Conservation (phyloP, 2,888 invertebrate species). For the Thecophora atra region DNA sequence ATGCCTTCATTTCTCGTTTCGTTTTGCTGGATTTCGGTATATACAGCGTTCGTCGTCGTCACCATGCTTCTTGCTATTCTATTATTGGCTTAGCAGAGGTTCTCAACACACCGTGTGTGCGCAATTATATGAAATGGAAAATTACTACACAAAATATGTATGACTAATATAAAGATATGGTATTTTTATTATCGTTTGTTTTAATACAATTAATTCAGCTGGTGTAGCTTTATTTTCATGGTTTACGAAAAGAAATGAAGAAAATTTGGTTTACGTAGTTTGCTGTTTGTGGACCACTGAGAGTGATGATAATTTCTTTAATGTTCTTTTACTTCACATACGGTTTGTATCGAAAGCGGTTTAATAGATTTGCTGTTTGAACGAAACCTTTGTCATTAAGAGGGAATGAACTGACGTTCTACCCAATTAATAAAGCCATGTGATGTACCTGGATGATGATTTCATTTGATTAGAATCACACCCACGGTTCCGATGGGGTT, state of each 20-base stretch:
- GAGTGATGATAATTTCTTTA: not conserved
- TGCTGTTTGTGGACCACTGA: not conserved
- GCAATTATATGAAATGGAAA: too few species aligned
- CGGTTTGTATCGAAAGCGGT: slow-evolving; percentile 39
- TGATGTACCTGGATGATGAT: slow-evolving; percentile 62
- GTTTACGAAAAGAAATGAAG: too few species aligned
- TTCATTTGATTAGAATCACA: slow-evolving; percentile 57
- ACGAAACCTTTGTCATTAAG: slow-evolving; percentile 56
- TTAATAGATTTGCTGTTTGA: not conserved
- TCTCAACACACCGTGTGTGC: too few species aligned
- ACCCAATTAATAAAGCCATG: slow-evolving; percentile 60
- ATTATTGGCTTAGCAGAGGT: too few species aligned
- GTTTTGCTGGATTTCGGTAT: not conserved
- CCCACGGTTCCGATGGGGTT: slow-evolving; percentile 63
- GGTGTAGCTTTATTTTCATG: too few species aligned
- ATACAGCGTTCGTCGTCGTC: not conserved
- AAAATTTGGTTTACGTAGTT: too few species aligned
- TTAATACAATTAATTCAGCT: too few species aligned
- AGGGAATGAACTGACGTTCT: slow-evolving; percentile 64
- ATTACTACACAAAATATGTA: too few species aligned
- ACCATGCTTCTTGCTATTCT: too few species aligned
- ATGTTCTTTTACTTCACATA: slow-evolving; percentile 51
- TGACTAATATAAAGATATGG: too few species aligned
- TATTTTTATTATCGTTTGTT: too few species aligned
- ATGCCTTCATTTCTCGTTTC: not conserved